phyloP scores from a whole-genome alignment of 2,797 vertebrate species.

The Streptopelia turtur region DNA sequence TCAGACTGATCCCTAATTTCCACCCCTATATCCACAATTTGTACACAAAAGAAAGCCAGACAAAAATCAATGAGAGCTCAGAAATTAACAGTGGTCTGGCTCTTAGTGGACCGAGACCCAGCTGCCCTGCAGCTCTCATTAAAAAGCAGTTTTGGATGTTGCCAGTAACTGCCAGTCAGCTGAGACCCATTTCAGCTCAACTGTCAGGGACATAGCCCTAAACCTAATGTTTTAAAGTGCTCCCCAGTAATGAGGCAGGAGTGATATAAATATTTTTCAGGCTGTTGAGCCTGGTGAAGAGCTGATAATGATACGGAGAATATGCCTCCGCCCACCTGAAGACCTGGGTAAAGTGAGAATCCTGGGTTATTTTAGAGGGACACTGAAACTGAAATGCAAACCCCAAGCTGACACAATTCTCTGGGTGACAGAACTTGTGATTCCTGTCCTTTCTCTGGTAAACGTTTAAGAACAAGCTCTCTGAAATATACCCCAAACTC shows the following conservation, averaged over 20 bases:
- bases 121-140: neutral
- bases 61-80: neutral
- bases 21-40: neutral
- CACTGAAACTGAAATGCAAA: neutral
- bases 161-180: neutral
- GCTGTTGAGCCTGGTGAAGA: neutral
- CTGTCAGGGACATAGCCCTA: neutral
- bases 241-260: neutral
- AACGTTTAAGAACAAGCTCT: neutral
- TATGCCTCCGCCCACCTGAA: neutral
- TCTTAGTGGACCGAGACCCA: neutral
- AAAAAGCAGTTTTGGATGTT: neutral
- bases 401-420: neutral
- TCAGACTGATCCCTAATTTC: neutral
- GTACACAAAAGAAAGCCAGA: neutral
- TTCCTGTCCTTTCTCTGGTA: neutral
- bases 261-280: neutral
- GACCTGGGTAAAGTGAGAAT: neutral
- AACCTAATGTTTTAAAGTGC: neutral
- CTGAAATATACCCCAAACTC: neutral
- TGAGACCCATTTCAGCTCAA: neutral
- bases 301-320: neutral
- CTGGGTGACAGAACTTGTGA: neutral
- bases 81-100: neutral
- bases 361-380: neutral